Evolutionary conservation across 2,113 vertebrate species (phyloP).

Genomic region (Camelus bactrianus): DNA sequence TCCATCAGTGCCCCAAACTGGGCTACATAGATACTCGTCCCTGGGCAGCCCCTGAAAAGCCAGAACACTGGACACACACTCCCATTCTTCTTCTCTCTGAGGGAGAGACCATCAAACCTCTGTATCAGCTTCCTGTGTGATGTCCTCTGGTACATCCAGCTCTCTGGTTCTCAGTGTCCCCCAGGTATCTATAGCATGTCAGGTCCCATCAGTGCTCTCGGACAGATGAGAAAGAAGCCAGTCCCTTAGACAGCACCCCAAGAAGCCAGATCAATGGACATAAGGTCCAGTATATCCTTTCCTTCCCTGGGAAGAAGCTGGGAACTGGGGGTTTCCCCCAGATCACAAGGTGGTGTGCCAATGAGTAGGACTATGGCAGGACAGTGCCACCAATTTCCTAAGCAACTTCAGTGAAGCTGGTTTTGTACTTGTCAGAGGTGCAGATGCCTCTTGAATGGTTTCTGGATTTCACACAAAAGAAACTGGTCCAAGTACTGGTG

Average conservation of each 20-base stretch:
- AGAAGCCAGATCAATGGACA: background rate
- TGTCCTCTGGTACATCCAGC: background rate
- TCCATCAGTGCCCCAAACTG: background rate
- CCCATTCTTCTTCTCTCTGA: background rate
- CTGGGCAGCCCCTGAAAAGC: background rate
- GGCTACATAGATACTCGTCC: background rate
- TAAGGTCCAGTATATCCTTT: background rate
- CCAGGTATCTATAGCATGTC: background rate
- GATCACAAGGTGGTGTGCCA: background rate
- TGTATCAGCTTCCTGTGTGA: background rate
- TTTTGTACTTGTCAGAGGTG: background rate
- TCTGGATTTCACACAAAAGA: background rate
- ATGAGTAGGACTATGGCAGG: background rate
- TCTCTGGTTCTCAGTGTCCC: background rate
- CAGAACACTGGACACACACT: background rate
- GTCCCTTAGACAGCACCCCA: background rate
- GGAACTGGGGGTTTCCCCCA: background rate
- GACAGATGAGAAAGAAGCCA: background rate
- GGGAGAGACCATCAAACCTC: background rate
- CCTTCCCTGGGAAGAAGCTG: background rate
- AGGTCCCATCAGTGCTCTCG: background rate
- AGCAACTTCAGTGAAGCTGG: background rate
- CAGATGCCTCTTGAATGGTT: background rate
- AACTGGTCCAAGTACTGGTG: background rate
- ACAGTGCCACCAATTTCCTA: background rate